These are phyloP conservation scores for Panulirus ornatus DNA, from an alignment of 1,140 invertebrate genomes.

Conservation along the genomic window DNA sequence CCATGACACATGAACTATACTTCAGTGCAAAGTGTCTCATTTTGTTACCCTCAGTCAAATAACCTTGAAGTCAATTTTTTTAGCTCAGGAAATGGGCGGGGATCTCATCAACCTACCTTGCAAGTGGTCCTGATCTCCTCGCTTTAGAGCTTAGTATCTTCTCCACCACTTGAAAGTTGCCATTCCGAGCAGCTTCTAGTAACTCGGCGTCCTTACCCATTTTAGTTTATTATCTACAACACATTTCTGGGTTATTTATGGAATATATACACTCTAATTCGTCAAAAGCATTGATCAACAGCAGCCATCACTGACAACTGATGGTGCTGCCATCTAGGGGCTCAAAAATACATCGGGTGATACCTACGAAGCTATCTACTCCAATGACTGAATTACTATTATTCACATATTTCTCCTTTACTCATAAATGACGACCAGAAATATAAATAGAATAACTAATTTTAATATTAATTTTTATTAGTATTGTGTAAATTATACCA, in stretches of 20 bases:
- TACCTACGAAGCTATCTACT: slow-evolving; percentile 21
- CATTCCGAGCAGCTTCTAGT: slow-evolving; percentile 94
- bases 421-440: too few species aligned
- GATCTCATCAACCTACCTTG: slow-evolving; percentile 84
- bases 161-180: slow-evolving; percentile 91
- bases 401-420: too few species aligned
- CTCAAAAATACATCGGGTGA: neutral
- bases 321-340: slow-evolving; percentile 58
- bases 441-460: too few species aligned
- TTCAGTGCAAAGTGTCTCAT: neutral
- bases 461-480: too few species aligned
- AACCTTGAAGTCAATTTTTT: too few species aligned
- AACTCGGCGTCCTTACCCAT: slow-evolving; percentile 98
- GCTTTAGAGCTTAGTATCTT: slow-evolving; percentile 93
- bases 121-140: slow-evolving; percentile 93
- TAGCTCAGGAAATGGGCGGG: slow-evolving; percentile 61
- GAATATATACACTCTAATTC: slow-evolving; percentile 75
- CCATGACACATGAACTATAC: neutral
- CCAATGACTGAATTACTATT: slow-evolving; percentile 1
- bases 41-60: neutral
- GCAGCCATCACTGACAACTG: slow-evolving; percentile 70
- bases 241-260: slow-evolving; percentile 79
- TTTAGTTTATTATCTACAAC: slow-evolving; percentile 83
- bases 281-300: slow-evolving; percentile 71
- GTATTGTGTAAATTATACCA: too few species aligned